Percentiles rank a stretch among this genome's conserved stretches.
phyloP scores from a whole-genome alignment of 2,888 invertebrate genomes.

The Trichopoda pennipes region DNA sequence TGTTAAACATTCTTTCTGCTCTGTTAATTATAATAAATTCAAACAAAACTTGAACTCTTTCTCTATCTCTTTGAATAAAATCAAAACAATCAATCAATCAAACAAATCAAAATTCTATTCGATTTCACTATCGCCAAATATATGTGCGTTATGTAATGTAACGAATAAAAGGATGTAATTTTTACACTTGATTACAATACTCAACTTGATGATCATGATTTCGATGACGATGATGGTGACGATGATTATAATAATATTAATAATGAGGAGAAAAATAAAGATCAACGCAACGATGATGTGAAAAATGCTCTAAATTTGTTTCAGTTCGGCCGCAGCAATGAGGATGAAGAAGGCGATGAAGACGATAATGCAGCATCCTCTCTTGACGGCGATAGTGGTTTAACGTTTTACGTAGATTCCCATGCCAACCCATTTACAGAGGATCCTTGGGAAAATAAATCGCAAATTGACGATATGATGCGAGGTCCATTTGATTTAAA shows the following conservation, averaged over 20 bases:
- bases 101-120: slow-evolving; percentile 50
- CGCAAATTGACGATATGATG: slow-evolving; percentile 11
- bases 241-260: slow-evolving; percentile 70
- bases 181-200: slow-evolving; percentile 75
- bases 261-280: slow-evolving; percentile 70
- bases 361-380: slow-evolving; percentile 70
- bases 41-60: slow-evolving; percentile 60
- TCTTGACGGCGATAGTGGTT: slow-evolving; percentile 67
- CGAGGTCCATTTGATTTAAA: background rate
- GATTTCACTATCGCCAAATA: slow-evolving; percentile 69
- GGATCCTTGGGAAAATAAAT: slow-evolving; percentile 75
- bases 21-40: slow-evolving; percentile 56
- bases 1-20: slow-evolving; percentile 49
- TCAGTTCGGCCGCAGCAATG: slow-evolving; percentile 72
- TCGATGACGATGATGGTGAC: slow-evolving; percentile 67
- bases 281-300: slow-evolving; percentile 66
- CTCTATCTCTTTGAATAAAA: slow-evolving; percentile 62
- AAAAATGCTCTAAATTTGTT: slow-evolving; percentile 73
- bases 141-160: slow-evolving; percentile 49
- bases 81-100: slow-evolving; percentile 34
- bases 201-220: slow-evolving; percentile 68
- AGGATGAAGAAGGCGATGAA: slow-evolving; percentile 75
- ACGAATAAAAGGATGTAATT: slow-evolving; percentile 72
- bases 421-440: slow-evolving; percentile 64
- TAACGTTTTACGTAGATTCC: slow-evolving; percentile 51